These are phyloP conservation scores for Hylyphantes graminicola DNA, from an alignment of 1,140 invertebrate species.

Conservation along the genomic window DNA sequence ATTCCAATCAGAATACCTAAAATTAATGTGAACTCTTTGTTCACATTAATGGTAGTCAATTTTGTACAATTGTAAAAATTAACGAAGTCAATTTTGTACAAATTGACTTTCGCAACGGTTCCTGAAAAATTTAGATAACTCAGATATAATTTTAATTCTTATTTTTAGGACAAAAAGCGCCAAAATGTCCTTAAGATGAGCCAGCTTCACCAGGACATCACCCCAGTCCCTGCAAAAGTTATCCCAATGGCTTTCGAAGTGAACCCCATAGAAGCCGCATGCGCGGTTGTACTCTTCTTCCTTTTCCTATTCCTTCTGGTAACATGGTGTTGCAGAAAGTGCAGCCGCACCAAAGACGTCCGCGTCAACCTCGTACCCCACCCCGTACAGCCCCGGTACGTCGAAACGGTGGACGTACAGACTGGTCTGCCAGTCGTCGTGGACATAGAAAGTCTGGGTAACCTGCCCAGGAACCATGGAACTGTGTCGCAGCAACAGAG, in stretches of 20 bases:
- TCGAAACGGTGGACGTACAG: conserved; percentile 32
- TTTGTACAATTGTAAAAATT: too few species aligned
- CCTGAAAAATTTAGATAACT: too few species aligned
- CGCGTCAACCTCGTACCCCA: neutral
- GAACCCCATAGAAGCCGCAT: neutral
- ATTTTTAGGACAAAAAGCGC: too few species aligned
- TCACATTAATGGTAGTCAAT: too few species aligned
- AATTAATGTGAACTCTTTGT: too few species aligned
- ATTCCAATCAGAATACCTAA: too few species aligned
- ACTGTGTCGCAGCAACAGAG: neutral
- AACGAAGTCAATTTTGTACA: too few species aligned
- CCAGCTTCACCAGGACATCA: too few species aligned
- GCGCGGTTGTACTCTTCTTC: neutral
- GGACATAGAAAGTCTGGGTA: neutral
- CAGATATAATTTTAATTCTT: too few species aligned
- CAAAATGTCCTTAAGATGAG: too few species aligned
- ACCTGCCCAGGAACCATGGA: neutral
- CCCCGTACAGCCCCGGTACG: neutral
- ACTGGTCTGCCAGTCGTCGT: conserved; percentile 34
- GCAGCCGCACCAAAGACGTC: neutral
- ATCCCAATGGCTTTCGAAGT: neutral
- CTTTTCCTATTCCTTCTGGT: conserved; percentile 5
- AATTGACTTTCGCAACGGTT: too few species aligned
- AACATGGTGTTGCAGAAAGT: conserved; percentile 21
- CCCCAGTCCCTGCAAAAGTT: too few species aligned